Evolutionary conservation across 2,888 invertebrate genomes (phyloP).

Genomic region (Hypomecis punctinalis): DNA sequence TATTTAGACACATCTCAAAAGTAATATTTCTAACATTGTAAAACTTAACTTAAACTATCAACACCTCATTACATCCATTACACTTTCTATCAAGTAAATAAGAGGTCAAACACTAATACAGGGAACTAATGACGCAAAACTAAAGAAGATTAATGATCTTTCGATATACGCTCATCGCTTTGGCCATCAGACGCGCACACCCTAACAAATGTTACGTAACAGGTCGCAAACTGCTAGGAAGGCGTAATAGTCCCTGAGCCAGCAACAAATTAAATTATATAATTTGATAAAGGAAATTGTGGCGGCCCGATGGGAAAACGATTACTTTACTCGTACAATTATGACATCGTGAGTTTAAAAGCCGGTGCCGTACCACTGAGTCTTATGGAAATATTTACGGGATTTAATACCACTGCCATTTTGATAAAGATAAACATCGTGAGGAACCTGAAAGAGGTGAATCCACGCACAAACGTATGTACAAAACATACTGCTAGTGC

Average conservation of each 20-base stretch:
- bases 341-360: too few relatives aligned
- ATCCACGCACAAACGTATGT: too few relatives aligned
- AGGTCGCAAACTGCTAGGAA: conserved; percentile 75
- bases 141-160: conserved; percentile 27
- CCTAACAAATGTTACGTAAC: conserved; percentile 69
- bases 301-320: too few relatives aligned
- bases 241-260: conserved; percentile 59
- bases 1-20: background rate
- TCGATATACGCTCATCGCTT: conserved; percentile 41
- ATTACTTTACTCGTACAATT: too few relatives aligned
- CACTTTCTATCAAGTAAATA: conserved; percentile 1
- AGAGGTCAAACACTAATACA: conserved; percentile 14
- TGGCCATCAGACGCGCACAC: conserved; percentile 22
- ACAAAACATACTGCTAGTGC: too few relatives aligned
- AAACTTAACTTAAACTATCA: background rate
- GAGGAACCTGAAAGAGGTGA: too few relatives aligned
- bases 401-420: too few relatives aligned
- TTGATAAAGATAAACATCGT: too few relatives aligned
- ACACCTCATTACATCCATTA: background rate
- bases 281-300: too few relatives aligned
- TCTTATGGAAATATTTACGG: too few relatives aligned
- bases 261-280: too few relatives aligned
- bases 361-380: too few relatives aligned
- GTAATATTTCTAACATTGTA: background rate
- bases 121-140: conserved; percentile 13